Evolutionary conservation across 2,797 vertebrate species (phyloP).

Genomic region (Alfaro cultratus): DNA sequence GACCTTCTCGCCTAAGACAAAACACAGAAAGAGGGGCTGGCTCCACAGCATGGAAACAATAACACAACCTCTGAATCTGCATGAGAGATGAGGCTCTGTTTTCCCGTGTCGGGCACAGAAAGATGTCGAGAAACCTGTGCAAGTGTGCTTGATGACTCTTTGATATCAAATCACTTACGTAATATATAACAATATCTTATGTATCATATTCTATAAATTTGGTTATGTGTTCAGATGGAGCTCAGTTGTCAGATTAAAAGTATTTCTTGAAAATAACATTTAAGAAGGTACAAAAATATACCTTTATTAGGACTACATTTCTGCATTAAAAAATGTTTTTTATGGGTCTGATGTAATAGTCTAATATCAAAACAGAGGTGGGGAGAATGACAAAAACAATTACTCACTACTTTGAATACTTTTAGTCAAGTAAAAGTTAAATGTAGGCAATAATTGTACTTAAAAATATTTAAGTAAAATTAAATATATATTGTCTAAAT

Average conservation of each 20-base stretch:
- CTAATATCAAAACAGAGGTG: background rate
- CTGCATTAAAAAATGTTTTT: background rate
- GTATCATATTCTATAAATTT: background rate
- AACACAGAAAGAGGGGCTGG: conserved; percentile 79
- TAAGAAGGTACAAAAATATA: background rate
- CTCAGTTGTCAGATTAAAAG: background rate
- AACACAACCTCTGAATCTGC: conserved; percentile 68
- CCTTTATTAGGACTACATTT: background rate
- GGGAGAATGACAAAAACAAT: background rate
- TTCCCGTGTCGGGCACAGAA: conserved; percentile 49
- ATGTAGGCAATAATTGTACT: background rate
- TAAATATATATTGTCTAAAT: background rate
- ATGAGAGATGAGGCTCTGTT: conserved; percentile 53
- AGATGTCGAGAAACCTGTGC: conserved; percentile 1
- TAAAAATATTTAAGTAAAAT: background rate
- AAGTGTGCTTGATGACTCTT: background rate
- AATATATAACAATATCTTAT: background rate
- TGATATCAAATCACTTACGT: conserved; percentile 4
- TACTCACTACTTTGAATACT: background rate
- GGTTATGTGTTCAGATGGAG: background rate
- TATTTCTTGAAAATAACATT: background rate
- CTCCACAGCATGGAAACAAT: conserved; percentile 80
- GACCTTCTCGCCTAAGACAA: conserved; percentile 91
- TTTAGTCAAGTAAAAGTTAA: background rate
- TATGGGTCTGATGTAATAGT: background rate